Evolutionary conservation across 2,888 invertebrate genomes (phyloP), one percentile per base, ranked within the genome.

Genomic region (Metalampra italica): DNA sequence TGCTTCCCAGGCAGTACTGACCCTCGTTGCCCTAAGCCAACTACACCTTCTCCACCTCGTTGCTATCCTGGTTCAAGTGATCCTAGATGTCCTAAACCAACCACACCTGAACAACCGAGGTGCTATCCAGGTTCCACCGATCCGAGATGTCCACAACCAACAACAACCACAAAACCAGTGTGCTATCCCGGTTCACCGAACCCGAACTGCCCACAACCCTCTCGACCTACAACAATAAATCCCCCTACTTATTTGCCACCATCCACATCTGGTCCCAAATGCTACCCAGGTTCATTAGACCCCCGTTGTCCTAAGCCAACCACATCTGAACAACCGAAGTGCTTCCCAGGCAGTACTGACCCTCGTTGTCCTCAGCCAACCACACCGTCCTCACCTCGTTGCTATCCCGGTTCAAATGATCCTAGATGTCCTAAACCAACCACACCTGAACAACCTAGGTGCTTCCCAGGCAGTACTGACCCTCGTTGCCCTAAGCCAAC

Each of bases 401-500:
- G 71, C 43, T 71, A 57, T 49, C 71, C 75, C 9, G 75, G 77
- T 0, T 62, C 53, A 8, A 45, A 44, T 0, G 78, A 82, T 56
- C 44, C 44, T 38, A 61, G n/a, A n/a, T 75, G 75, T 46, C 69
- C 71, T 0, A 44, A 43, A 34, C 55, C 60, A 22, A 56, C 49
- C 30, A 56, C 47, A 39, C 50, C 50, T 29, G 12, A 39, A 62
- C 57, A 59, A 3, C 43, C 58, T 55, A 51, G 11, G 29, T 64
- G 83, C 36, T 79, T 63, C 48, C 77, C 82, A 0, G 82, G 81
- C 0, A 67, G 75, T 0, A 62, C 32, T 0, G 76, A 84, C 59
- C 77, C 81, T 0, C 55, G 73, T 13, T 79, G 79, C 53, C 72
- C 72, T 3, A 52, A 55, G 55, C 60, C 66, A 29, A 57, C 67